Base-by-base conservation (phyloP, 2,888 invertebrate species). In the Athetis lepigone region DNA sequence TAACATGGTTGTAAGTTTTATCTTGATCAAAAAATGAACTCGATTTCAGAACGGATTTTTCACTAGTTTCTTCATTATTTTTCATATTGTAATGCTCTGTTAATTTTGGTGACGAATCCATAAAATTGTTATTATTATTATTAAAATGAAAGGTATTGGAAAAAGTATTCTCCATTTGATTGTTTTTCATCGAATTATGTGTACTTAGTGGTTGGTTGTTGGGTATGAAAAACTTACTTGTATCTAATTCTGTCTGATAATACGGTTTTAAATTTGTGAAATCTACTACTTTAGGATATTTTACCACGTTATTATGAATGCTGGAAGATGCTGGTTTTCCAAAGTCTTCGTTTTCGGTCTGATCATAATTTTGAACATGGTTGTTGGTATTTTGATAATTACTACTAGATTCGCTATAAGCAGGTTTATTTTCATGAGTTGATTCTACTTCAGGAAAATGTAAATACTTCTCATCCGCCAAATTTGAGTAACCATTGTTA, bases 221-320 rank as follows among this genome's bases (percentile, higher is more conserved):
- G 36, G 76, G 78, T 19, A 80, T 79, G 13, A 85, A 78, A 64
- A 87, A 85, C 68, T 89, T 90, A 67, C 90, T 90, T 2, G 88
- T 83, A 56, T 91, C 91, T 37, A 86, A 49, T 61, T 83, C 85
- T 33, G 86, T 80, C 8, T 88, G 89, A 83, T 91, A 90, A 56
- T 83, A 86, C 52, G 87, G 88, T 50, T 89, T 90, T 13, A 86
- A 71, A 64, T 91, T 91, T 1, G 93, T 93, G 69, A 93, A 95
- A 80, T 94, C 94, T 5, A 93, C 84, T 2, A 93, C 89, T 84
- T 88, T 90, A 11, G 88, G 91, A 81, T 90, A 93, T 68, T 92
- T 90, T 7, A 89, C 63, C 36, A 78, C 49, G 69, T 80, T 84
- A 62, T 79, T 84, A 58, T 82, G 81, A 19, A 79, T 62, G 62